A percentile compares a stretch with the other conserved stretches of the same genome.
phyloP scores from a whole-genome alignment of 2,888 invertebrate genomes.

The Tetranychus truncatus region DNA sequence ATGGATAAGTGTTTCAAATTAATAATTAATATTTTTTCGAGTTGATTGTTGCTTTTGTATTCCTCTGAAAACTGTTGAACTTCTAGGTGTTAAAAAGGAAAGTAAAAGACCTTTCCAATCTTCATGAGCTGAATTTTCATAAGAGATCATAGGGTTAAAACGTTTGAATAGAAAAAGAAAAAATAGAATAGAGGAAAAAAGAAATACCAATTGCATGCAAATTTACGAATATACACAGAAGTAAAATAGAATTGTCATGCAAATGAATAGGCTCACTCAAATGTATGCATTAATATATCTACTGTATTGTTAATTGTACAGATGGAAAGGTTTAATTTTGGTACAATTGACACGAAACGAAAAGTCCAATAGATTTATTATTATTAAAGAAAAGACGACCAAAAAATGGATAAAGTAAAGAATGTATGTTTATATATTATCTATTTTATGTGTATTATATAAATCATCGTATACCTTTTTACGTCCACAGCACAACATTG shows the following conservation, averaged over 20 bases:
- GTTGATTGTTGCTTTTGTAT: no score
- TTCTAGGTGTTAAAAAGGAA: no score
- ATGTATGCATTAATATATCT: no score
- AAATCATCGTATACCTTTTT: slow-evolving; percentile 25
- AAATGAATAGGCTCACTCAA: not conserved
- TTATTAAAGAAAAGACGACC: not conserved
- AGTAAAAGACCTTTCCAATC: no score
- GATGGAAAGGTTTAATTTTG: no score
- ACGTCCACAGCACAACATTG: slow-evolving; percentile 29
- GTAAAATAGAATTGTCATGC: not conserved
- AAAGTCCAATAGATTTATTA: not conserved
- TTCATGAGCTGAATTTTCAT: not conserved
- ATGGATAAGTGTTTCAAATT: not conserved
- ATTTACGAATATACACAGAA: not conserved
- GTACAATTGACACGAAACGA: no score
- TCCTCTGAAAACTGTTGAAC: no score
- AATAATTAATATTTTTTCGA: not conserved
- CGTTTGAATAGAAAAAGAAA: not conserved
- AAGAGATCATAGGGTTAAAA: not conserved
- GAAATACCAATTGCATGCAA: slow-evolving; percentile 2
- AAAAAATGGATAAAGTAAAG: not conserved
- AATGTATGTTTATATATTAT: not conserved
- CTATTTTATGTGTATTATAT: slow-evolving; percentile 5
- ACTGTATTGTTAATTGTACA: no score
- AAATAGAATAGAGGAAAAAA: not conserved